Base-by-base conservation (phyloP, 2,797 vertebrate species). In the Microctenopoma stevenorrisi region DNA sequence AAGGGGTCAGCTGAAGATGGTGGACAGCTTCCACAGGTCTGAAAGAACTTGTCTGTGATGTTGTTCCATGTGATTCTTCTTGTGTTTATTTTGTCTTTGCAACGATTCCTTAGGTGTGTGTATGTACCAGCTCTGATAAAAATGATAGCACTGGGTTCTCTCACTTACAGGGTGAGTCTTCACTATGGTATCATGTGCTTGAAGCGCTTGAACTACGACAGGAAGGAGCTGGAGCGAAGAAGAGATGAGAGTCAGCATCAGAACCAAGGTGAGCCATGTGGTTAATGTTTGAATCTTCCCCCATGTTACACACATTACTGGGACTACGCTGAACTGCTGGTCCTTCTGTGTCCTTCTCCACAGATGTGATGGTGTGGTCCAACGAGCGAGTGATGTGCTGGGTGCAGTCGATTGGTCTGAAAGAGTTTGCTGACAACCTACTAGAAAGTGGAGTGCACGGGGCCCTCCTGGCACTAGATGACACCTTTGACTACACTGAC, bases 181-280 rank as follows among this genome's bases (percentile, higher is more conserved):
- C 98, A 99, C 88, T 99, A 97, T 72, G 98, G 97, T 9, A 98
- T 99, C 78, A 99, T 99, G 98, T 97, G 95, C 91, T 92, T 99
- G 73, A 95, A 97, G 79, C 95, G 97, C 74, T 82, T 99, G 70
- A 99, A 99, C 90, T 99, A 99, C 0, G 98, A 99, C 89, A 89
- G 98, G 48, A 98, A 97, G 82, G 98, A 99, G 76, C 94, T 99
- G 69, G 97, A 99, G 88, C 94, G 94, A 64, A 95, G 92, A 82
- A 93, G 97, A 85, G 97, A 98, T 72, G 97, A 97, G 54, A 97
- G 96, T 82, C 96, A 97, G 64, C 95, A 95, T 76, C 95, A 96
- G 76, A 94, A 95, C 82, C 95, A 96, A 93, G 96, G 96, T 96
- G 63, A 79, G 58, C 16, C n/a, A 7, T 37, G 16, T 40, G 40